These are phyloP conservation scores for Diabrotica undecimpunctata DNA, from an alignment of 1,140 invertebrate species.

Conservation along the genomic window DNA sequence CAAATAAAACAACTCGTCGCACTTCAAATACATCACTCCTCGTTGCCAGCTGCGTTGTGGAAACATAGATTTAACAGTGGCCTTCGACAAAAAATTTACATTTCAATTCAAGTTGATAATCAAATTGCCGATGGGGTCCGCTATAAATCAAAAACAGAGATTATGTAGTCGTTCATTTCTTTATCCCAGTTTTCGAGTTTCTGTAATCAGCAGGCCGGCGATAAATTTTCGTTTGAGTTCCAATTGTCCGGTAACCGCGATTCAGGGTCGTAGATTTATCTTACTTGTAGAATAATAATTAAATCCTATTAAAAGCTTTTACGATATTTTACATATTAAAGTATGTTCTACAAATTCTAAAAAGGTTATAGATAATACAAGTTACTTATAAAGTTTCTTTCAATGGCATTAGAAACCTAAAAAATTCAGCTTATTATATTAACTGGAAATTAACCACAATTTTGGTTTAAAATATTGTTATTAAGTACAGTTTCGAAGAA, in stretches of 20 bases:
- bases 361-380: no score
- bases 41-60: not conserved
- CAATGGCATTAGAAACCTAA: no score
- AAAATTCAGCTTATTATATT: no score
- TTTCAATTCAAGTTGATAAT: conserved; percentile 13
- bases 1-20: conserved; percentile 2
- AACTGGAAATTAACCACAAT: no score
- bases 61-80: conserved; percentile 3
- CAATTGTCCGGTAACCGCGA: not conserved
- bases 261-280: no score
- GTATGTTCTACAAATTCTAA: no score
- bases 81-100: conserved; percentile 6
- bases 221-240: conserved; percentile 17
- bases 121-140: conserved; percentile 6
- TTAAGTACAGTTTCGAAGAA: no score
- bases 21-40: conserved; percentile 2
- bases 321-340: no score
- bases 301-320: no score
- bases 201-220: conserved; percentile 14
- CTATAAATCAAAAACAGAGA: conserved; percentile 11
- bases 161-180: conserved; percentile 14
- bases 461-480: no score
- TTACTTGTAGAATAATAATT: no score
- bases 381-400: no score
- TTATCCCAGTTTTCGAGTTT: conserved; percentile 16